Percentiles rank a stretch among this genome's conserved stretches.
Evolutionary conservation across 2,888 invertebrate genomes (phyloP).

Genomic region (Microplitis deprimator): DNA sequence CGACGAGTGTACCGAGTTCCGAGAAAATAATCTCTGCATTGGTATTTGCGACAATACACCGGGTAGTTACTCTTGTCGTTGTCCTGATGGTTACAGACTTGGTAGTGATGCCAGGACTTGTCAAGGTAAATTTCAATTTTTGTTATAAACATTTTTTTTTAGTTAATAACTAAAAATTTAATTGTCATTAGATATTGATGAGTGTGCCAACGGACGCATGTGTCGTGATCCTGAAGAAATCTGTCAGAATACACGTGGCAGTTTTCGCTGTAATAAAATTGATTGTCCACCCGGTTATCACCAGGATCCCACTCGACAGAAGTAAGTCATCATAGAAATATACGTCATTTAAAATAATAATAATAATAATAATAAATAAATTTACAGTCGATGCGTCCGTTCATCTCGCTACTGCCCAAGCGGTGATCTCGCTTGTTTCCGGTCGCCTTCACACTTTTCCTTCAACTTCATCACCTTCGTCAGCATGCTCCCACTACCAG

Average conservation of each 20-base stretch:
- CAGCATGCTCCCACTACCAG: slow-evolving; percentile 83
- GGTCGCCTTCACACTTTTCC: slow-evolving; percentile 88
- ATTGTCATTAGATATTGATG: slow-evolving; percentile 78
- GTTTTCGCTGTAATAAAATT: slow-evolving; percentile 89
- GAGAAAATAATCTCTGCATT: slow-evolving; percentile 79
- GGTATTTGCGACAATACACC: slow-evolving; percentile 89
- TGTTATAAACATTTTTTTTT: not conserved
- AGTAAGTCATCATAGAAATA: slow-evolving; percentile 75
- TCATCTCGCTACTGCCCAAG: slow-evolving; percentile 80
- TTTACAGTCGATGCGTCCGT: slow-evolving; percentile 85
- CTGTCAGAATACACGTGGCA: slow-evolving; percentile 93
- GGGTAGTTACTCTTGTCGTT: slow-evolving; percentile 87
- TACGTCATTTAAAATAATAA: not conserved
- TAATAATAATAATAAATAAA: slow-evolving; percentile 15
- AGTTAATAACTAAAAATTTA: not conserved
- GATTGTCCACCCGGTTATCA: slow-evolving; percentile 89
- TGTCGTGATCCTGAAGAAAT: slow-evolving; percentile 79
- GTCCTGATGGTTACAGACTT: slow-evolving; percentile 85
- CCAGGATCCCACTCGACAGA: slow-evolving; percentile 82
- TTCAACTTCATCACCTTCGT: slow-evolving; percentile 95
- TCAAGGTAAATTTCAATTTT: slow-evolving; percentile 77
- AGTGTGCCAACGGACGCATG: slow-evolving; percentile 76
- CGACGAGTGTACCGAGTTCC: slow-evolving; percentile 87
- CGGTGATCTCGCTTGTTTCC: slow-evolving; percentile 82
- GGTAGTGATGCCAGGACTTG: slow-evolving; percentile 85